phyloP scores from a whole-genome alignment of 1,140 invertebrate species.

The Steinernema khuongi region DNA sequence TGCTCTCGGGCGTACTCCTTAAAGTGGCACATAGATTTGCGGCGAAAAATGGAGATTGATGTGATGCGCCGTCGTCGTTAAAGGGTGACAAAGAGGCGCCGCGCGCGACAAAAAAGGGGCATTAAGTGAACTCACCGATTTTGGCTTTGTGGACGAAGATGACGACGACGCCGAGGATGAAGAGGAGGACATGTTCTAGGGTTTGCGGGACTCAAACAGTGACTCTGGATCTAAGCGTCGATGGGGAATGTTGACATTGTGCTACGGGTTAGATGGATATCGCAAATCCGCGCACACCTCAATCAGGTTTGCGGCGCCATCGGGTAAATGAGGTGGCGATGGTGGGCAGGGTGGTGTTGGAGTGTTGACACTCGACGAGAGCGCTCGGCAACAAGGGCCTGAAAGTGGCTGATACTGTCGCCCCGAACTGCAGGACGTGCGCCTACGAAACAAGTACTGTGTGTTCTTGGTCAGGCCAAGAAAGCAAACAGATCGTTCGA shows the following conservation, averaged over 20 bases:
- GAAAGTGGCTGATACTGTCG: conserved; percentile 14
- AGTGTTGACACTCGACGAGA: conserved; percentile 15
- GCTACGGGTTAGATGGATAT: not conserved
- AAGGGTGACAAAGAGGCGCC: conserved; percentile 7
- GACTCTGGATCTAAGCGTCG: not conserved
- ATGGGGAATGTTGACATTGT: not conserved
- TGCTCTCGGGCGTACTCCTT: conserved; percentile 36
- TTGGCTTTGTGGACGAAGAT: not conserved
- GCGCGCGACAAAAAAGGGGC: not conserved
- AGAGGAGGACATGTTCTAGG: not conserved
- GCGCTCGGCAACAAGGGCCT: not conserved
- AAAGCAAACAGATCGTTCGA: no score
- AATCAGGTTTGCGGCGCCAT: conserved; percentile 7
- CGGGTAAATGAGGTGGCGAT: not conserved
- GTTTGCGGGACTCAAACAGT: not conserved
- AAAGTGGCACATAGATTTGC: conserved; percentile 20
- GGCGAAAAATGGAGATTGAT: conserved; percentile 9
- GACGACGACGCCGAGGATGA: not conserved
- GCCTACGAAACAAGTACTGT: not conserved
- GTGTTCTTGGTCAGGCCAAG: no score
- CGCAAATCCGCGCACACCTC: conserved; percentile 11
- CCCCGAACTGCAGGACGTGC: not conserved
- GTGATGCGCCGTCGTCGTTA: not conserved
- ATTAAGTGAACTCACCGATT: no score
- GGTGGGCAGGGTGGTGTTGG: not conserved